phyloP scores from a whole-genome alignment of 2,797 vertebrate genomes.

The Carapus acus region DNA sequence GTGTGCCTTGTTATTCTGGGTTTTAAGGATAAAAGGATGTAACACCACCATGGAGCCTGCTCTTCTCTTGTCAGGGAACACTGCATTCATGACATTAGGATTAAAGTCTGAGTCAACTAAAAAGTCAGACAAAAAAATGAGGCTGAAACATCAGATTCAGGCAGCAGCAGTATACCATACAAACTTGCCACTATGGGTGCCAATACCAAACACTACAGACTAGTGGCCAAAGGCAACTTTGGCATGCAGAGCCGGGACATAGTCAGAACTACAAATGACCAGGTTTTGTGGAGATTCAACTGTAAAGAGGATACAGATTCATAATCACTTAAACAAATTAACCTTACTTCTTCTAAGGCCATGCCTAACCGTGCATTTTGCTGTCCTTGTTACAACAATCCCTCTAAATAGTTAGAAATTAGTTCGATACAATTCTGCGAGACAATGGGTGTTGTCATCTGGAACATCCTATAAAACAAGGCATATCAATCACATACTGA shows the following conservation, averaged over 20 bases:
- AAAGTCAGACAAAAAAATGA: too few relatives aligned
- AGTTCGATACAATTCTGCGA: neutral
- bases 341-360: conserved; percentile 9
- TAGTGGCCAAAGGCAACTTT: conserved; percentile 55
- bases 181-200: conserved; percentile 44
- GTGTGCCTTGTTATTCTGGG: conserved; percentile 1
- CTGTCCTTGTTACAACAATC: conserved; percentile 7
- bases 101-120: too few relatives aligned
- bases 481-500: conserved; percentile 11
- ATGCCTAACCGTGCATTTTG: conserved; percentile 30
- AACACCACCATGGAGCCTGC: too few relatives aligned
- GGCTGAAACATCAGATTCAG: too few relatives aligned
- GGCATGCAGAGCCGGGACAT: conserved; percentile 31
- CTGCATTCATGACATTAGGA: too few relatives aligned
- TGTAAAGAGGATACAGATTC: conserved; percentile 22
- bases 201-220: conserved; percentile 41
- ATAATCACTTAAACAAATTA: conserved; percentile 18
- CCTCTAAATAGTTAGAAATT: neutral
- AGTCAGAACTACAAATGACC: conserved; percentile 13
- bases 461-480: neutral
- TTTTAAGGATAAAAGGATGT: neutral
- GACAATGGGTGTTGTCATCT: neutral
- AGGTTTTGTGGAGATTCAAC: conserved; percentile 13
- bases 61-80: too few relatives aligned
- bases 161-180: conserved; percentile 26